Evolutionary conservation across 2,113 vertebrate genomes (phyloP).

Genomic region (Tautogolabrus adspersus): DNA sequence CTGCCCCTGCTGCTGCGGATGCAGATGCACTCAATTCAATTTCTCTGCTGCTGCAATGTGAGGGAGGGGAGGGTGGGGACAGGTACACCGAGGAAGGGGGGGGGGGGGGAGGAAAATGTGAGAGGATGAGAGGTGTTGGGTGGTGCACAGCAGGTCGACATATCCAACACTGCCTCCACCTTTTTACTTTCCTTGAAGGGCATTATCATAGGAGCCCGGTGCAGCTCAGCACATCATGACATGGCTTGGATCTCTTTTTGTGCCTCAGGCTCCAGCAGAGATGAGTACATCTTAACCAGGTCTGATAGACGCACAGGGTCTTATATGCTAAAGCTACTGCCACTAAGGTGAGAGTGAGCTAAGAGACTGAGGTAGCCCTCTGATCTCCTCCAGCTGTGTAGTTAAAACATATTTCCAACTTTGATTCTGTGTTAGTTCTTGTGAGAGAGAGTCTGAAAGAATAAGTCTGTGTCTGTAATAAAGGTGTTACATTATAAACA

Average conservation of each 20-base stretch:
- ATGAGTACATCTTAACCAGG: conserved; percentile 52
- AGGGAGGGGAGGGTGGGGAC: neutral
- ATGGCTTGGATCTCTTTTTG: conserved; percentile 46
- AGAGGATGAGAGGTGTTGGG: conserved; percentile 26
- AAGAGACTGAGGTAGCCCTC: conserved; percentile 6
- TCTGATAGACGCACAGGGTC: conserved; percentile 43
- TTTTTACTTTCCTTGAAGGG: conserved; percentile 44
- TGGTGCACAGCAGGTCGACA: conserved; percentile 36
- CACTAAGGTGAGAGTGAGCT: conserved; percentile 26
- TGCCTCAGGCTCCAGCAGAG: conserved; percentile 53
- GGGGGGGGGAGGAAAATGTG: neutral
- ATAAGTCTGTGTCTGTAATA: neutral
- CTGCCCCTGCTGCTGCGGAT: conserved; percentile 44
- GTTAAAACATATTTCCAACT: conserved; percentile 20
- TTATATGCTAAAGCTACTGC: conserved; percentile 35
- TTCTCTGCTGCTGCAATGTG: conserved; percentile 52
- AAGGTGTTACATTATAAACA: conserved; percentile 6
- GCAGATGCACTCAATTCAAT: conserved; percentile 70
- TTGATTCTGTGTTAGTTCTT: neutral
- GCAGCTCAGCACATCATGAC: conserved; percentile 31
- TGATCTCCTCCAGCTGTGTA: conserved; percentile 43
- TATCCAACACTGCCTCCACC: conserved; percentile 45
- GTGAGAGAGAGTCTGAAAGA: neutral
- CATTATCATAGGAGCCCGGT: conserved; percentile 47
- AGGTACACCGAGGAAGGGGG: conserved; percentile 8